phyloP scores from a whole-genome alignment of 2,888 invertebrate species.

The Drosophila hawaiiensis region DNA sequence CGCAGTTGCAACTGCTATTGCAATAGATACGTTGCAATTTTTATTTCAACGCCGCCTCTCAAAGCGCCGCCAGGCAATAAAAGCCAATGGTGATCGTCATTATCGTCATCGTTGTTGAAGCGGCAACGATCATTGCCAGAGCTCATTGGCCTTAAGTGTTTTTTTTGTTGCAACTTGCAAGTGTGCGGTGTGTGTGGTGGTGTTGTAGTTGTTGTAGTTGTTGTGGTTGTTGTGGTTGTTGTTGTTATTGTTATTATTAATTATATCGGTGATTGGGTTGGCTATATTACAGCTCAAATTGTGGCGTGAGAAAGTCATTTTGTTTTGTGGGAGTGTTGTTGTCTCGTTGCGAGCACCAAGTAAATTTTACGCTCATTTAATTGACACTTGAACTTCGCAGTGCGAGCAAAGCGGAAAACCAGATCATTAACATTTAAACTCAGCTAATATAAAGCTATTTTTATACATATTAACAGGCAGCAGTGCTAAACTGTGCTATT shows the following conservation, averaged over 20 bases:
- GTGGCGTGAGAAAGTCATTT: constrained; percentile 72
- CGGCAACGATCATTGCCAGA: constrained; percentile 67
- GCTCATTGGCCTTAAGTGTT: constrained; percentile 67
- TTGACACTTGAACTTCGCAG: constrained; percentile 46
- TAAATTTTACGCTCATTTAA: constrained; percentile 16
- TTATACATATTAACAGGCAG: not conserved
- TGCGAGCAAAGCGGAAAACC: not conserved
- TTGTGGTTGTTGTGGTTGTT: not conserved
- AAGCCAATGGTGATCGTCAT: constrained; percentile 41
- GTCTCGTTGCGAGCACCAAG: constrained; percentile 12
- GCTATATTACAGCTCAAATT: constrained; percentile 57
- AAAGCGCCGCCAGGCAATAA: constrained; percentile 67
- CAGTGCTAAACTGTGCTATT: not conserved
- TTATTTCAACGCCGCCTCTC: constrained; percentile 62
- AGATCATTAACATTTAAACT: not conserved
- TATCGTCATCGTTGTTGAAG: constrained; percentile 43
- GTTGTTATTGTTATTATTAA: constrained; percentile 65
- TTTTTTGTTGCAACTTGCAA: constrained; percentile 13
- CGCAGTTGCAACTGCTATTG: constrained; percentile 29
- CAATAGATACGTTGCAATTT: constrained; percentile 75
- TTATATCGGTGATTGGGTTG: constrained; percentile 80
- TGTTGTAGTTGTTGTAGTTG: not conserved
- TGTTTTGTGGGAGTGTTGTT: constrained; percentile 24
- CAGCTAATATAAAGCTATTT: not conserved
- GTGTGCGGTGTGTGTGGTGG: constrained; percentile 2